A percentile compares a stretch with the other conserved stretches of the same genome.
Conservation (phyloP, 2,888 invertebrate genomes). For the Scaptomyza parva region DNA sequence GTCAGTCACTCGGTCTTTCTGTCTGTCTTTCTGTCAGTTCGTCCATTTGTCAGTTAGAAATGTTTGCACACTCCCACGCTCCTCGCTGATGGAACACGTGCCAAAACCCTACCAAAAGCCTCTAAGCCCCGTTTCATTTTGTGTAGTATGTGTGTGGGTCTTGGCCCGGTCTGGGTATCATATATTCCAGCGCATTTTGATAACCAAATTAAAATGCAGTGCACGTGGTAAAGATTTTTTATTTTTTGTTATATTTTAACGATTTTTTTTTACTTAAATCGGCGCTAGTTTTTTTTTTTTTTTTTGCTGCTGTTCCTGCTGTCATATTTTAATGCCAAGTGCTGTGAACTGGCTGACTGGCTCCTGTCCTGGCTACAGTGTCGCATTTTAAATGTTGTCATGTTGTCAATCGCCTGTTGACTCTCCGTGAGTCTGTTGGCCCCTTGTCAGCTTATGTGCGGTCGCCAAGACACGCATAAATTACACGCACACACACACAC, state of each 20-base stretch:
- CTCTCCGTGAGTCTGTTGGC: constrained; percentile 32
- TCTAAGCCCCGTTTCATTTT: constrained; percentile 36
- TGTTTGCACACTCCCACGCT: constrained; percentile 24
- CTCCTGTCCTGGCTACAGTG: constrained; percentile 52
- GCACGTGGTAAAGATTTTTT: constrained; percentile 48
- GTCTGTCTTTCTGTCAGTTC: constrained; percentile 19
- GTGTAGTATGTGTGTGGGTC: constrained; percentile 12
- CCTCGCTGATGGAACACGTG: constrained; percentile 55
- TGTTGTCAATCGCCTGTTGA: constrained; percentile 70
- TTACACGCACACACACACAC: constrained; percentile 45
- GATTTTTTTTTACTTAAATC: constrained; percentile 39
- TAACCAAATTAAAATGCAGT: constrained; percentile 52
- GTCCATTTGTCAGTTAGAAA: constrained; percentile 43
- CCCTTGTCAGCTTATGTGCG: constrained; percentile 62
- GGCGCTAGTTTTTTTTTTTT: constrained; percentile 61
- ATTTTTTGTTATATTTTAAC: constrained; percentile 16
- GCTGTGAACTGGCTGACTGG: constrained; percentile 42
- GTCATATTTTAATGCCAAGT: constrained; percentile 71
- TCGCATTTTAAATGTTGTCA: constrained; percentile 76
- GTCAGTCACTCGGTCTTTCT: constrained; percentile 1
- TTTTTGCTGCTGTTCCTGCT: constrained; percentile 58
- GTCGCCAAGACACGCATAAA: constrained; percentile 64
- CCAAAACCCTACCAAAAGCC: constrained; percentile 43
- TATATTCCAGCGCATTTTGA: constrained; percentile 37
- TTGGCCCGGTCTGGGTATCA: constrained; percentile 19